Conservation (phyloP, 2,888 invertebrate genomes). For the Tipula confusa region DNA sequence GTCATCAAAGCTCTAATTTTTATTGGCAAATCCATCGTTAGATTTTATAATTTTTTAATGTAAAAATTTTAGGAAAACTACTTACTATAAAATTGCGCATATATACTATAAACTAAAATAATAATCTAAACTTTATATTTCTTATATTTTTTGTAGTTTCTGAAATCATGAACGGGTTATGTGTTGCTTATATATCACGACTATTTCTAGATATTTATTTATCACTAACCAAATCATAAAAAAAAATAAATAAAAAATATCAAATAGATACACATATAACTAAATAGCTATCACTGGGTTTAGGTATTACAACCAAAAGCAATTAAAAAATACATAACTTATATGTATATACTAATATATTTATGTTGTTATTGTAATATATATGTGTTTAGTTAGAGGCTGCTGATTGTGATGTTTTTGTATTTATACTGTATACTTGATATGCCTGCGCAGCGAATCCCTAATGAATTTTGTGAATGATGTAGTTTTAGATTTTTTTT, state of each 20-base stretch:
- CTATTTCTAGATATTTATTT: not conserved
- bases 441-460: not conserved
- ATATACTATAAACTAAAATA: not conserved
- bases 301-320: not conserved
- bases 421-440: not conserved
- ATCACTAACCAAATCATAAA: not conserved
- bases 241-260: too few species aligned
- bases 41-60: too few species aligned
- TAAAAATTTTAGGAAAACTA: too few species aligned
- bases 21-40: too few species aligned
- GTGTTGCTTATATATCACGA: not conserved
- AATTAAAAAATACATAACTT: not conserved
- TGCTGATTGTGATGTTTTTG: not conserved
- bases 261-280: not conserved
- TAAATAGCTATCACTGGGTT: constrained; percentile 9
- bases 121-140: not conserved
- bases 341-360: not conserved
- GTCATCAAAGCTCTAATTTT: too few species aligned
- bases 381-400: not conserved
- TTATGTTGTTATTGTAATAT: not conserved
- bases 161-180: not conserved
- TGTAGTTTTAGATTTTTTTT: not conserved
- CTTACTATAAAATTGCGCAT: too few species aligned
- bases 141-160: not conserved
- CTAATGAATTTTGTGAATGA: not conserved